phyloP scores from a whole-genome alignment of 2,113 vertebrate species.

The Megaceryle maxima region DNA sequence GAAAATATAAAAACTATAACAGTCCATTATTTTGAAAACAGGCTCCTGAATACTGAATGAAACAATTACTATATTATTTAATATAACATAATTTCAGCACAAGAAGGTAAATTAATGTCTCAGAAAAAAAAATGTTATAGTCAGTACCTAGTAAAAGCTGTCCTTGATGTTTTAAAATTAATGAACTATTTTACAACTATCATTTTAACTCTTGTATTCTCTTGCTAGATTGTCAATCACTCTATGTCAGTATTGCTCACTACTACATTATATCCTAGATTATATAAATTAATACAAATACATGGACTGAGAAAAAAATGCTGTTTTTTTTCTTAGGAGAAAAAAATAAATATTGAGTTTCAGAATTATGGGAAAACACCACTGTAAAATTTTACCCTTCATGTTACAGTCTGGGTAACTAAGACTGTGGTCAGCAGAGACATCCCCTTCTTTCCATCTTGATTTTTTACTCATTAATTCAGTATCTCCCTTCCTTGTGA shows the following conservation, averaged over 20 bases:
- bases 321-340: fast-evolving
- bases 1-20: background rate
- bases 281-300: background rate
- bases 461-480: background rate
- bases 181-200: background rate
- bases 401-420: background rate
- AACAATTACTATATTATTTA: background rate
- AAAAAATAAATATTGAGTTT: background rate
- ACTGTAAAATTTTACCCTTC: background rate
- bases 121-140: background rate
- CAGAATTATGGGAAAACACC: background rate
- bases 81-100: background rate
- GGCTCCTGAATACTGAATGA: background rate
- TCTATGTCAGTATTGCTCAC: background rate
- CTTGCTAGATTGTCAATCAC: background rate
- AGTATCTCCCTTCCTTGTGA: background rate
- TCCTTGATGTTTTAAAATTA: background rate
- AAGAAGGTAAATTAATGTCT: background rate
- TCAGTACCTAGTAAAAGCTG: background rate
- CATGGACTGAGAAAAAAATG: background rate
- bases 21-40: background rate
- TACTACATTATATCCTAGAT: background rate
- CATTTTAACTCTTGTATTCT: background rate
- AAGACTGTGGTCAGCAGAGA: background rate
- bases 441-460: background rate